Evolutionary conservation across 2,888 invertebrate genomes (phyloP).

Genomic region (Habrosyne pyritoides): DNA sequence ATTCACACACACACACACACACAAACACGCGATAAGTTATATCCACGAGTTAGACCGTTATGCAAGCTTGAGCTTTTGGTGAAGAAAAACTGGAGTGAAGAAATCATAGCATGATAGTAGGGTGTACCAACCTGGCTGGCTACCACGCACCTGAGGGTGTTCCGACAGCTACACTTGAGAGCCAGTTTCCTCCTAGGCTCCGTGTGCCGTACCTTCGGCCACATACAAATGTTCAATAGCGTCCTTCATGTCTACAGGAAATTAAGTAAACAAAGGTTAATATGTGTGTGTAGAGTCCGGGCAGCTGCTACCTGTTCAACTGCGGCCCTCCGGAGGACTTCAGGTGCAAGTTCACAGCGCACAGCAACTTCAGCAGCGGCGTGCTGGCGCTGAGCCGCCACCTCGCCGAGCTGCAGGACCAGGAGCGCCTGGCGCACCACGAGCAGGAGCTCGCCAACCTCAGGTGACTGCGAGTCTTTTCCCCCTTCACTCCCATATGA

Average conservation of each 20-base stretch:
- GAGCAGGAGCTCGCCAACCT: constrained; percentile 88
- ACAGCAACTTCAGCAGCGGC: constrained; percentile 94
- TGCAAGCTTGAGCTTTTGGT: too few species aligned
- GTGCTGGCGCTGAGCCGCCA: constrained; percentile 88
- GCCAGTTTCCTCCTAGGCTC: too few species aligned
- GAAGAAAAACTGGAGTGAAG: too few species aligned
- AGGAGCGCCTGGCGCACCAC: constrained; percentile 88
- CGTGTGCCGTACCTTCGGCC: too few species aligned
- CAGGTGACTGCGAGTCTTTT: constrained; percentile 73
- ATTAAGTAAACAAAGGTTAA: too few species aligned
- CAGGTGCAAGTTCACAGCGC: constrained; percentile 95
- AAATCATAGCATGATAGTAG: too few species aligned
- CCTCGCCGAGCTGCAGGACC: constrained; percentile 87
- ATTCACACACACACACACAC: neutral
- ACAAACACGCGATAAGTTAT: neutral
- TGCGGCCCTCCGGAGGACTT: constrained; percentile 96
- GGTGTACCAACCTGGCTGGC: too few species aligned
- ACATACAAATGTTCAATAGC: too few species aligned
- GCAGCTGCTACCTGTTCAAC: constrained; percentile 95
- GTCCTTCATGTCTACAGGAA: too few species aligned
- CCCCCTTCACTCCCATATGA: neutral
- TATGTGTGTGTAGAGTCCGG: constrained; percentile 85
- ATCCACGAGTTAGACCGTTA: neutral
- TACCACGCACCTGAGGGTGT: too few species aligned
- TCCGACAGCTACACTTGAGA: too few species aligned